Percentiles rank a stretch among this genome's conserved stretches.
Evolutionary conservation across 2,113 vertebrate species (phyloP).

Genomic region (Platichthys stellatus): DNA sequence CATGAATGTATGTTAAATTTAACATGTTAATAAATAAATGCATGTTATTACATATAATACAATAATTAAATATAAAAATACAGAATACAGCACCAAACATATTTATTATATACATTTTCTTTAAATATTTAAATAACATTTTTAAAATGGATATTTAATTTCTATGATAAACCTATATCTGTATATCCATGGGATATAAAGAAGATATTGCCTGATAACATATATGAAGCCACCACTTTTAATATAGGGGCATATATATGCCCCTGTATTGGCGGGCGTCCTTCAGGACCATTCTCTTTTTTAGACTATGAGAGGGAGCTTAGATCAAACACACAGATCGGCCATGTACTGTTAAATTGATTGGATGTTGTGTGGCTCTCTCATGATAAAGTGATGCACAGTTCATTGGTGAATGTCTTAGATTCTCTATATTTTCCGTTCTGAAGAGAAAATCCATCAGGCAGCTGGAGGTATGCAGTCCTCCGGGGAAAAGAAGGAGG

Average conservation of each 20-base stretch:
- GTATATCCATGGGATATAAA: background rate
- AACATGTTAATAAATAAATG: no score
- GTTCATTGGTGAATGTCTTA: conserved; percentile 7
- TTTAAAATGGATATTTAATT: no score
- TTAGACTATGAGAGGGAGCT: background rate
- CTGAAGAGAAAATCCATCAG: conserved; percentile 15
- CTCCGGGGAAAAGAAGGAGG: conserved; percentile 16
- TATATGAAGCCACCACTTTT: background rate
- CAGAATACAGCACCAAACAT: no score
- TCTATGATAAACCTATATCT: no score
- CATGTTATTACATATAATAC: no score
- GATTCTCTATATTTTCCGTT: conserved; percentile 2
- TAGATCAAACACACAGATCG: conserved; percentile 12
- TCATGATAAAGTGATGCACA: conserved; percentile 27
- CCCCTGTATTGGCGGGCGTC: background rate
- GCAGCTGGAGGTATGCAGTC: conserved; percentile 3
- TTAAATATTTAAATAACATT: no score
- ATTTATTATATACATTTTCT: no score
- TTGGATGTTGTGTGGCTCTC: background rate
- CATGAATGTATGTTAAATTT: no score
- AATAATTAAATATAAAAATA: no score
- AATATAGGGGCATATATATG: background rate
- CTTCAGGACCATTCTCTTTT: background rate
- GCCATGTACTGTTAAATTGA: conserved; percentile 1
- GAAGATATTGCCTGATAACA: background rate